A percentile compares a stretch with the other conserved stretches of the same genome.
These are phyloP conservation scores for Drosophila pandora DNA, from an alignment of 1,140 invertebrate species.

Conservation along the genomic window DNA sequence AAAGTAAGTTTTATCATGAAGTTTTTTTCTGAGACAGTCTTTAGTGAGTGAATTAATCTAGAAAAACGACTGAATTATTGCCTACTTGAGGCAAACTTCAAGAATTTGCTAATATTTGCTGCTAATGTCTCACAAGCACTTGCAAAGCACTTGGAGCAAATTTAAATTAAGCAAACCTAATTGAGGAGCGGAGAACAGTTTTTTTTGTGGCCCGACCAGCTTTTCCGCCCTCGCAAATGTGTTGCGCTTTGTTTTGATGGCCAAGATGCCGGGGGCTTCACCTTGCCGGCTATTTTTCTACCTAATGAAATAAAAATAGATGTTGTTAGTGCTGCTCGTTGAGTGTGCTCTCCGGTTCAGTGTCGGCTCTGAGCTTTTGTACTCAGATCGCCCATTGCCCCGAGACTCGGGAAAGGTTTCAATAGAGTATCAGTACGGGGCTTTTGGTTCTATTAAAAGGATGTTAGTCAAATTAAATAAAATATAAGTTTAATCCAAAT, in stretches of 20 bases:
- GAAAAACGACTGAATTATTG: constrained; percentile 11
- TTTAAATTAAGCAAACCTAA: constrained; percentile 78
- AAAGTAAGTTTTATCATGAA: constrained; percentile 1
- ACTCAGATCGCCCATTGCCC: constrained; percentile 25
- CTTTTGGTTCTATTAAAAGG: constrained; percentile 1
- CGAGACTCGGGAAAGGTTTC: constrained; percentile 12
- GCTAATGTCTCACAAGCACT: constrained; percentile 66
- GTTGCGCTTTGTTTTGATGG: constrained; percentile 50
- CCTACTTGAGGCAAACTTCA: constrained; percentile 36
- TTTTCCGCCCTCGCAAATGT: neutral
- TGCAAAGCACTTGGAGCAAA: constrained; percentile 62
- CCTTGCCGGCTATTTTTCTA: constrained; percentile 72
- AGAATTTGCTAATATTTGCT: constrained; percentile 57
- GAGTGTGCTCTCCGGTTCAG: constrained; percentile 25
- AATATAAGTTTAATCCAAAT: neutral
- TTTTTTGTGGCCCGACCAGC: constrained; percentile 25
- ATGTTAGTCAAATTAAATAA: constrained; percentile 1
- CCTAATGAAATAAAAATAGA: constrained; percentile 81
- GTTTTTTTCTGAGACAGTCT: neutral
- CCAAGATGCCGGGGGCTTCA: constrained; percentile 22
- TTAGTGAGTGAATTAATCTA: neutral
- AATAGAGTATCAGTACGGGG: constrained; percentile 1
- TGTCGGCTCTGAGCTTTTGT: constrained; percentile 16
- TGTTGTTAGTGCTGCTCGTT: constrained; percentile 46
- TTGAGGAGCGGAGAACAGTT: constrained; percentile 50